Base-by-base conservation (phyloP, 30 jellyfish, hydroid and myxozoan species). In the Aurelia coerulea region DNA sequence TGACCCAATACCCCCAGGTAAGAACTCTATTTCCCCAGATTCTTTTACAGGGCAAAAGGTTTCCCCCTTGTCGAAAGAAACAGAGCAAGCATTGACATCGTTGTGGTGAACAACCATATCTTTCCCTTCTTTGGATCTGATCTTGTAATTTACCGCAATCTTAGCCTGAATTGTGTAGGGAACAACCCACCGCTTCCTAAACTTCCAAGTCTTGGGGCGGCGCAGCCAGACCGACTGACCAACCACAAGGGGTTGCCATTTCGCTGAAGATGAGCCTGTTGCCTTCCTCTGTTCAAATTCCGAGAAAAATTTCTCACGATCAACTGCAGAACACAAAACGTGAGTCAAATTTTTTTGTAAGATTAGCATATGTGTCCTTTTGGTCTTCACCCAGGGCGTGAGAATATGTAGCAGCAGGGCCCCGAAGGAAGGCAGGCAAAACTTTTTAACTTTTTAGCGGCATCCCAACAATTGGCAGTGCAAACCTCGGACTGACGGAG, bases 181-280 rank as follows among this genome's bases (percentile, higher is more conserved):
- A 35, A 66, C 88, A 2, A 60, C 66, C 88, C 88, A 65, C 76
- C 59, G 10, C 68, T 35, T 78, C 4, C 88, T 78, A 78, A 78
- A 65, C 42, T 78, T 78, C 78, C 88, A 32, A 58, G 65, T 54
- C 76, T 60, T 78, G 77, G 79, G 88, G 66, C 79, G 79, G 34
- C 88, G 88, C 79, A 78, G 32, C 78, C 88, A 78, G 60, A 78
- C 88, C 13, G 88, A 15, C 59, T 60, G 79, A 39, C 88, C 78
- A 59, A 49, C 66, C 29, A 49, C 37, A 64, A 78, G 66, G 79
- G 79, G 79, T 56, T 33, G 17, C 77, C 79, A 74, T 42, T 74
- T 53, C 10, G 42, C 62, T 65, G 85, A 67, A 84, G 35, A 78
- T 68, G 77, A 39, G 19, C 84, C 51, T 67, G 70, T 37, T 37